Percentiles rank a stretch among this genome's conserved stretches.
These are phyloP conservation scores for Bombus confusus DNA, from an alignment of 1,140 invertebrate species.

Conservation along the genomic window DNA sequence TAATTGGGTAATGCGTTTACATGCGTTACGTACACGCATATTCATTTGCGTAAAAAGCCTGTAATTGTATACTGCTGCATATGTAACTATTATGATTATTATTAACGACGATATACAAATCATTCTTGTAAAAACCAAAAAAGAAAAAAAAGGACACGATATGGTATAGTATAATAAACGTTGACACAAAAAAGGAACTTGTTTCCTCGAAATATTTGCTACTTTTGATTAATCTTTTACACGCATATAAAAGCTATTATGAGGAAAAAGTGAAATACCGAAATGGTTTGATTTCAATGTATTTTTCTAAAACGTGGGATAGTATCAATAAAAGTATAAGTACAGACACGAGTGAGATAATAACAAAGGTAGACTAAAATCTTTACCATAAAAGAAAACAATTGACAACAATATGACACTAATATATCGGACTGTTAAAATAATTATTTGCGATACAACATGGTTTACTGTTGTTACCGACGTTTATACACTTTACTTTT, in stretches of 20 bases:
- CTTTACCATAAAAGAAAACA: conserved; percentile 17
- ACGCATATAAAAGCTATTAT: too few relatives aligned
- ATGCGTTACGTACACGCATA: conserved; percentile 30
- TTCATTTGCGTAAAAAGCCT: conserved; percentile 40
- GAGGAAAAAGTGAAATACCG: background rate
- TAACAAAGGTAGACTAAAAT: conserved; percentile 27
- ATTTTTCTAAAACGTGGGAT: conserved; percentile 45
- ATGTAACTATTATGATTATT: conserved; percentile 50
- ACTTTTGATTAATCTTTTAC: conserved; percentile 19
- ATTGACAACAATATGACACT: conserved; percentile 16
- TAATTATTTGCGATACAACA: background rate
- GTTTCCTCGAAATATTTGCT: background rate
- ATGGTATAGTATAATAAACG: conserved; percentile 59
- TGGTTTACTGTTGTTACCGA: conserved; percentile 6
- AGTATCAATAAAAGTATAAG: conserved; percentile 40
- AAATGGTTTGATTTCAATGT: conserved; percentile 24
- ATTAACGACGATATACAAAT: conserved; percentile 53
- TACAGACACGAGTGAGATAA: conserved; percentile 23
- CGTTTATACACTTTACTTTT: conserved; percentile 1
- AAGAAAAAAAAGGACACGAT: conserved; percentile 24
- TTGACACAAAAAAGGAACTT: conserved; percentile 35
- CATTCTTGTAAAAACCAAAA: conserved; percentile 37
- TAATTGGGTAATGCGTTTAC: conserved; percentile 38
- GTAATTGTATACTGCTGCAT: conserved; percentile 34
- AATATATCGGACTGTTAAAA: conserved; percentile 6